phyloP scores from a whole-genome alignment of 2,113 vertebrate species.

The Kryptolebias marmoratus region DNA sequence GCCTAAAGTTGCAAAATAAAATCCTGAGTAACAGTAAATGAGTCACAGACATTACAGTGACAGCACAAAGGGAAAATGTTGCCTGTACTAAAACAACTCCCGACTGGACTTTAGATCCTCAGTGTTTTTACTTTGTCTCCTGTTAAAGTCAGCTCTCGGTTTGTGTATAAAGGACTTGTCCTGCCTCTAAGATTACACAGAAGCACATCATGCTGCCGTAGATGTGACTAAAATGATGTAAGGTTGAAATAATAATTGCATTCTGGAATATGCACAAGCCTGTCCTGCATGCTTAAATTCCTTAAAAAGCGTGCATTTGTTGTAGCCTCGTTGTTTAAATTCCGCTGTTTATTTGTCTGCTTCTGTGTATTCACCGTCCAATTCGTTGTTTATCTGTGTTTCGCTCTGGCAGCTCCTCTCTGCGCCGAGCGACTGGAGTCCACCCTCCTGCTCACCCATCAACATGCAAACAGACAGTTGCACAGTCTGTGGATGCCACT shows the following conservation, averaged over 20 bases:
- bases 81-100: not conserved
- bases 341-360: slow-evolving; percentile 18
- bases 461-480: slow-evolving; percentile 51
- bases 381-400: slow-evolving; percentile 22
- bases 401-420: slow-evolving; percentile 22
- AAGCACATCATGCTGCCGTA: not conserved
- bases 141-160: not conserved
- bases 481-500: slow-evolving; percentile 40
- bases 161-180: slow-evolving; percentile 1
- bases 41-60: no score
- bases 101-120: no score
- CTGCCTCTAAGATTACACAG: not conserved
- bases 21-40: not conserved
- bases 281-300: slow-evolving; percentile 12
- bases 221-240: slow-evolving; percentile 7
- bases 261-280: not conserved
- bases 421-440: slow-evolving; percentile 27
- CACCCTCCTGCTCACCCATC: slow-evolving; percentile 51
- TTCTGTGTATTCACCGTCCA: slow-evolving; percentile 21
- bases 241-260: slow-evolving; percentile 11
- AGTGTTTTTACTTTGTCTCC: not conserved
- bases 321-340: not conserved
- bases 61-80: not conserved
- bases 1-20: not conserved
- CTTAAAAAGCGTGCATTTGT: slow-evolving; percentile 6